These are phyloP conservation scores for Peromyscus melanophrys DNA, from an alignment of 2,797 vertebrate species.

Conservation along the genomic window DNA sequence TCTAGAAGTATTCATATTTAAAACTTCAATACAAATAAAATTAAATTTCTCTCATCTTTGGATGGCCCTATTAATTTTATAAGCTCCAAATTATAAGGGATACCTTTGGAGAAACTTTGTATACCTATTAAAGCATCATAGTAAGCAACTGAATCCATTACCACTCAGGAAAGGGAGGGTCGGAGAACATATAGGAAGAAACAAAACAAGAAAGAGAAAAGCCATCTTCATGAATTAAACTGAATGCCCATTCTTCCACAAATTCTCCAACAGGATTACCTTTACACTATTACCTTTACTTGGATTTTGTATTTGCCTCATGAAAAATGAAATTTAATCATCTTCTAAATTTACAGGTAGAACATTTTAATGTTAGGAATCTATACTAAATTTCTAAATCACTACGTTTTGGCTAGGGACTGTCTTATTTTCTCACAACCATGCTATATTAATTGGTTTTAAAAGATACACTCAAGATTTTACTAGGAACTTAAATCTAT, in stretches of 20 bases:
- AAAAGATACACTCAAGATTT: conserved; percentile 18
- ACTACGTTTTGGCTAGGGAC: background rate
- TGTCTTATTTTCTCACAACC: background rate
- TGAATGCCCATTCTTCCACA: background rate
- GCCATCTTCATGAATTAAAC: conserved; percentile 3
- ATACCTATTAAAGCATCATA: background rate
- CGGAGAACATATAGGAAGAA: background rate
- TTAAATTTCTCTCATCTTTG: background rate
- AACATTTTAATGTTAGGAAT: background rate
- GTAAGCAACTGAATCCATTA: conserved; percentile 10
- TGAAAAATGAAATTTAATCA: conserved; percentile 58
- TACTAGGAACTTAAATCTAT: conserved; percentile 24
- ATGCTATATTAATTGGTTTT: background rate
- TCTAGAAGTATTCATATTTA: background rate
- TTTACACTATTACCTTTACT: conserved; percentile 14
- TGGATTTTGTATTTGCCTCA: conserved; percentile 11
- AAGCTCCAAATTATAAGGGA: conserved; percentile 4
- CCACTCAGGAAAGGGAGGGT: background rate
- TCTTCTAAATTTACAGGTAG: conserved; percentile 29
- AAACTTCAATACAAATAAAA: background rate
- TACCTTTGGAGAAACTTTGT: conserved; percentile 10
- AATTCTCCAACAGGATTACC: background rate
- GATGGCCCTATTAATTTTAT: background rate
- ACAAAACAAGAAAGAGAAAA: background rate
- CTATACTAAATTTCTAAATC: background rate